Evolutionary conservation across 2,113 vertebrate species (phyloP).

Genomic region (Psittacus erithacus): DNA sequence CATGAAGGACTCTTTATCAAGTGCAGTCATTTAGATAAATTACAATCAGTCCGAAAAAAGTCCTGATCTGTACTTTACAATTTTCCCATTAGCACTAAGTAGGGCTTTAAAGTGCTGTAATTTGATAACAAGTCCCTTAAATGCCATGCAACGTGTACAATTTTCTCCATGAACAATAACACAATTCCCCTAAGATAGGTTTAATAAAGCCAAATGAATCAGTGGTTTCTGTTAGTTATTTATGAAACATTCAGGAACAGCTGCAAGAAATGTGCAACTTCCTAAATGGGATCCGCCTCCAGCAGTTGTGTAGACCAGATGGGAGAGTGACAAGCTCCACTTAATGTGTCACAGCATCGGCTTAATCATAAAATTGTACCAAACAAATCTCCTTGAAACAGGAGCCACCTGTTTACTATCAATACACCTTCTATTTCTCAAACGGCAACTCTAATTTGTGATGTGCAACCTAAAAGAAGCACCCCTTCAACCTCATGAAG

Average conservation of each 20-base stretch:
- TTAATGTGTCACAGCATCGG: constrained; percentile 71
- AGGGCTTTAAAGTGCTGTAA: constrained; percentile 49
- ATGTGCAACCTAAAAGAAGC: constrained; percentile 43
- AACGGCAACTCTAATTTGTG: constrained; percentile 56
- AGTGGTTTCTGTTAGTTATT: constrained; percentile 63
- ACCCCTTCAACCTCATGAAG: neutral
- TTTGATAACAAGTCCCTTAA: constrained; percentile 62
- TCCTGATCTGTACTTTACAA: constrained; percentile 33
- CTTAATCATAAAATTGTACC: constrained; percentile 65
- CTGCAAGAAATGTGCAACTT: constrained; percentile 56
- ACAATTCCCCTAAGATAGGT: constrained; percentile 54
- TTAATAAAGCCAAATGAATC: constrained; percentile 70
- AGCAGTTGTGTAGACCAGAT: constrained; percentile 76
- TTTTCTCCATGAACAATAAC: constrained; percentile 63
- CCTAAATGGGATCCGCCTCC: constrained; percentile 64
- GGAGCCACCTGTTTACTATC: constrained; percentile 77
- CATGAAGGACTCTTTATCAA: constrained; percentile 61
- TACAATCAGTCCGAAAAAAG: constrained; percentile 59
- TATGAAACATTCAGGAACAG: constrained; percentile 67
- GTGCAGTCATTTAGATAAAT: constrained; percentile 52
- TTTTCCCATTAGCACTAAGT: constrained; percentile 58
- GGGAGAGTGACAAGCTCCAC: constrained; percentile 73
- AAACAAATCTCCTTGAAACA: constrained; percentile 67
- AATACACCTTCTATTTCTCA: constrained; percentile 61
- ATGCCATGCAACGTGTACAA: constrained; percentile 20